Evolutionary conservation across 2,113 vertebrate genomes (phyloP).

Genomic region (Octodon degus): DNA sequence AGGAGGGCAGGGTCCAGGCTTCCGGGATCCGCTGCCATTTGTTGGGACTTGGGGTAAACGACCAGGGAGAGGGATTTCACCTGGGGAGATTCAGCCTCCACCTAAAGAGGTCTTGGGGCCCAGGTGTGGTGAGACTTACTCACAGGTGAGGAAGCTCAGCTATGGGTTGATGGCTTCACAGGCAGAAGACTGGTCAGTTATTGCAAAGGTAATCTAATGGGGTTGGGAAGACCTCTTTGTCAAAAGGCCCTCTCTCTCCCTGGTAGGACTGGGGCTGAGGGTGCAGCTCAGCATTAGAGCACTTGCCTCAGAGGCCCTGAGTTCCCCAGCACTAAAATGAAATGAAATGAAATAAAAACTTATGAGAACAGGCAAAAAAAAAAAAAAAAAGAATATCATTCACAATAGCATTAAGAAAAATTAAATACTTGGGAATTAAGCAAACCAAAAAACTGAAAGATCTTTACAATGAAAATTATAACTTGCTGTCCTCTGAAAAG

Average conservation of each 20-base stretch:
- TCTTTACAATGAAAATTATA: too few species aligned
- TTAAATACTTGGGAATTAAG: not conserved
- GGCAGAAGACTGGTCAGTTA: slow-evolving; percentile 18
- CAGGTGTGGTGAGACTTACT: slow-evolving; percentile 38
- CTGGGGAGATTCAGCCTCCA: not conserved
- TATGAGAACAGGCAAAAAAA: not conserved
- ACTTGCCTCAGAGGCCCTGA: not conserved
- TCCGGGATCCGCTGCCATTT: not conserved
- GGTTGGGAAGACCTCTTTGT: slow-evolving; percentile 6
- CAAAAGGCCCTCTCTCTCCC: not conserved
- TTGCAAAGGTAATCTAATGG: slow-evolving; percentile 39
- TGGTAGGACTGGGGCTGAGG: not conserved
- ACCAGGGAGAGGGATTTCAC: not conserved
- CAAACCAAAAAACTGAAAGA: not conserved
- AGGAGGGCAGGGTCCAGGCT: not conserved
- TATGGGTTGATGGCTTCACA: not conserved
- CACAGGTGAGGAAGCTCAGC: not conserved
- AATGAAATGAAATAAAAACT: too few species aligned
- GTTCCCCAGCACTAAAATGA: not conserved
- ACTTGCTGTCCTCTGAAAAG: too few species aligned
- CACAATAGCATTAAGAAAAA: not conserved
- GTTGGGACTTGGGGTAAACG: not conserved
- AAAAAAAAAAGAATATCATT: too few species aligned
- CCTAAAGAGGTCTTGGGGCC: not conserved
- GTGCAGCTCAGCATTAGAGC: not conserved